Evolutionary conservation across 2,888 invertebrate species (phyloP), one percentile per base, ranked within the genome.

Genomic region (Stegophylla sp.): DNA sequence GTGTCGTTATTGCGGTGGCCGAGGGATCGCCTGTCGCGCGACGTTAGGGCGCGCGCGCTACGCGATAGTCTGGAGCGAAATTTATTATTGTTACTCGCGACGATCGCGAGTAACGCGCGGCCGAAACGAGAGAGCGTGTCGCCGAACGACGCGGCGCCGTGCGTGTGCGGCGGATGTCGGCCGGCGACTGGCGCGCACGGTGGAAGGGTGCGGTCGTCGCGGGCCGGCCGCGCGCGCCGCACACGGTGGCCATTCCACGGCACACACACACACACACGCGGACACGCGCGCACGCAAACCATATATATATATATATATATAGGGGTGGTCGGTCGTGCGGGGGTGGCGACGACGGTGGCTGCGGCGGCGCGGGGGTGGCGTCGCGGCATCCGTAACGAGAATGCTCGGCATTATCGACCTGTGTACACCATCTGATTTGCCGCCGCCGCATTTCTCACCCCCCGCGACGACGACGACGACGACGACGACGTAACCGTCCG

Each of bases 401-500:
- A 76, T 61, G 81, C 82, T 79, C 82, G 77, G 76, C 82, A 82
- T 76, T 75, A 74, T 72, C 77, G 83, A 79, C 75, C 76, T 76
- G 82, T 73, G 51, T 23, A 56, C 84, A 83, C 83, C 85, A 84
- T 85, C 85, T 85, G 85, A 84, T 84, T 84, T 85, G 85, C 85
- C 84, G 85, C 85, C 86, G 85, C 84, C 85, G 85, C 86, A n/a
- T n/a, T n/a, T n/a, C n/a, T 34, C 7, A 34, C 34, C 34, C 85
- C 85, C 85, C 86, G 86, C 86, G 86, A 86, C 86, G 85, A 85
- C 85, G n/a, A n/a, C n/a, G n/a, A n/a, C 53, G 9, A 83, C 83
- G 56, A 69, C 64, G 66, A 61, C 1, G 17, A 17, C 53, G 71
- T 26, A 28, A 20, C 41, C 85, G 86, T 85, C 85, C 85, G 86